Conservation (phyloP, 2,113 vertebrate species). For the Pelmatolapia mariae region DNA sequence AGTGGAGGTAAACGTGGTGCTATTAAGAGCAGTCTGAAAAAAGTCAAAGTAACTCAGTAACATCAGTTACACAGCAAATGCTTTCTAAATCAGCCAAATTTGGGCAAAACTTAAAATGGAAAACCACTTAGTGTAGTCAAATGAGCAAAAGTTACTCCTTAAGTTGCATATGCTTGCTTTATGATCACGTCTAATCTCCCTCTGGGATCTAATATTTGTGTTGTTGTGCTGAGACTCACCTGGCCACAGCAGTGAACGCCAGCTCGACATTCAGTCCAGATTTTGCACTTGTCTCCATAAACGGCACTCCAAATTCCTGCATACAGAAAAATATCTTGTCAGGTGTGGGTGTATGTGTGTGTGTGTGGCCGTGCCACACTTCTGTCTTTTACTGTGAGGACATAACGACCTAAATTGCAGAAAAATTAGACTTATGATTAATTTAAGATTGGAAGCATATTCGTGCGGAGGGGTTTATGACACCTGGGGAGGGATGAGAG, state of each 20-base stretch:
- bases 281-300: constrained; percentile 96
- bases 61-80: not conserved
- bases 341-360: not conserved
- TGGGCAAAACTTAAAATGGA: not conserved
- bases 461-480: not conserved
- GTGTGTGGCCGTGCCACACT: not conserved
- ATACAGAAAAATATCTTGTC: not conserved
- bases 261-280: constrained; percentile 90
- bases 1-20: not conserved
- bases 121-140: not conserved
- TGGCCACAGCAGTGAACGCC: constrained; percentile 90
- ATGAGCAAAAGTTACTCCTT: not conserved
- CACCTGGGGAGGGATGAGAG: not conserved
- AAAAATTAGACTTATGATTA: not conserved
- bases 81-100: not conserved
- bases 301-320: constrained; percentile 91
- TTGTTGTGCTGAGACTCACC: constrained; percentile 73
- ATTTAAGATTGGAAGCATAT: not conserved
- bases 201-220: not conserved
- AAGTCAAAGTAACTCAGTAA: not conserved
- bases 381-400: not conserved
- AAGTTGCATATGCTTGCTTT: not conserved
- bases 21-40: not conserved
- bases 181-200: not conserved
- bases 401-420: not conserved